These are phyloP conservation scores for Cerceris rybyensis DNA, from an alignment of 2,888 invertebrate species.

Conservation along the genomic window DNA sequence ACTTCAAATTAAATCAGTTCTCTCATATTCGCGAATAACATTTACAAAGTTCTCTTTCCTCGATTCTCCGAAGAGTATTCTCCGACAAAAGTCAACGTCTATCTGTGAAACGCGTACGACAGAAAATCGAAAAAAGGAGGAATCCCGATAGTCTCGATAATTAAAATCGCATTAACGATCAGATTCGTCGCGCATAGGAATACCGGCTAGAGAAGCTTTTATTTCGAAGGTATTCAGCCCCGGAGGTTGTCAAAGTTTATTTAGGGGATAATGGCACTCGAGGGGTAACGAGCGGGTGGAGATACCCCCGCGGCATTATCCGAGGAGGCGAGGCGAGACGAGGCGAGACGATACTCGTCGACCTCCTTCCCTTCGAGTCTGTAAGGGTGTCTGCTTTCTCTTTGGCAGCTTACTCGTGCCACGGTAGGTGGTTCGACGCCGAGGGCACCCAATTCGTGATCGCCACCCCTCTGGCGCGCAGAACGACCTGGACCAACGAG, in stretches of 20 bases:
- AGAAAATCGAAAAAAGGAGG: background rate
- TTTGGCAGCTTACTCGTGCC: conserved; percentile 91
- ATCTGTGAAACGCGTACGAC: background rate
- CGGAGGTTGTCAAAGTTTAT: conserved; percentile 54
- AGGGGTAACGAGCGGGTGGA: conserved; percentile 49
- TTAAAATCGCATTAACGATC: conserved; percentile 29
- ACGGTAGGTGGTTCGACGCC: conserved; percentile 90
- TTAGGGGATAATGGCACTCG: conserved; percentile 58
- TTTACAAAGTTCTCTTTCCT: background rate
- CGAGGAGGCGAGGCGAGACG: conserved; percentile 37
- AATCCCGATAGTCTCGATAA: conserved; percentile 6
- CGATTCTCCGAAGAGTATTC: background rate
- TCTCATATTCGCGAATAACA: too few relatives aligned
- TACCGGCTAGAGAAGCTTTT: conserved; percentile 5
- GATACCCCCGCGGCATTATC: conserved; percentile 20
- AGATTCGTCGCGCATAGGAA: conserved; percentile 5
- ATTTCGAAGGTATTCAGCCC: conserved; percentile 29
- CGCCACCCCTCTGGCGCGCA: conserved; percentile 88
- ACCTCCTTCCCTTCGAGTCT: conserved; percentile 21
- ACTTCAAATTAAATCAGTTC: too few relatives aligned
- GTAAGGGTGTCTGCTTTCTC: conserved; percentile 17
- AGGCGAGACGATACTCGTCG: conserved; percentile 47
- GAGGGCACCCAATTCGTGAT: conserved; percentile 94
- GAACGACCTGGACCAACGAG: conserved; percentile 69
- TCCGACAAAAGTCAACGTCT: too few relatives aligned